Base-by-base conservation (phyloP, 2,797 vertebrate genomes). In the Microtus obscurus region DNA sequence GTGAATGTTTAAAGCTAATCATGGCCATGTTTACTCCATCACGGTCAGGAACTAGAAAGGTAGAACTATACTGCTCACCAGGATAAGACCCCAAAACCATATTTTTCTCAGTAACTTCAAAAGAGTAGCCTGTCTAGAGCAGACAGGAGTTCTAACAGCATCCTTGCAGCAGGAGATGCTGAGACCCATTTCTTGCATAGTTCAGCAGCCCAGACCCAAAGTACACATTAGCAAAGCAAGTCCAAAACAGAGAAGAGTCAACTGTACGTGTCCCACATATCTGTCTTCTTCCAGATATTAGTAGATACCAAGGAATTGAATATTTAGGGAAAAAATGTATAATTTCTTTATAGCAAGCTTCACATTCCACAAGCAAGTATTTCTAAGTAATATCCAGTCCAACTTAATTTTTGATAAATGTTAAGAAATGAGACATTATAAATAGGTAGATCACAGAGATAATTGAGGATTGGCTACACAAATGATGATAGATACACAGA, bases 271-370 rank as follows among this genome's bases (percentile, higher is more conserved):
- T 40, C 76, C 53, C 69, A 92, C 37, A 53, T 21, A 61, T 29
- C 2, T 65, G 19, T 2, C 37, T 74, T 19, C 14, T 90, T 89
- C 45, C 16, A 86, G 69, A 56, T 78, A 23, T 23, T 37, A 48
- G 23, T 16, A 17, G 48, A 89, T 76, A n/a, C 9, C 31, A 51
- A 71, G 45, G 21, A 87, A 93, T 9, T 74, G 61, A 61, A 40
- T 77, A 51, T 88, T 56, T 19, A 63, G 11, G 37, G 77, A 27
- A 6, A 27, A 56, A 85, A 59, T 2, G n/a, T 37, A 40, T 10
- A 51, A 65, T 79, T 65, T 93, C 29, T 92, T 93, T 56, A 67
- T 56, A 37, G 90, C 56, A 34, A 85, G 56, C 23, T 34, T 78
- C 19, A 86, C 13, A 90, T 71, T 86, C 78, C 87, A 14, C 8